Evolutionary conservation across 2,888 invertebrate genomes (phyloP).

Genomic region (Nymphalis c-album): DNA sequence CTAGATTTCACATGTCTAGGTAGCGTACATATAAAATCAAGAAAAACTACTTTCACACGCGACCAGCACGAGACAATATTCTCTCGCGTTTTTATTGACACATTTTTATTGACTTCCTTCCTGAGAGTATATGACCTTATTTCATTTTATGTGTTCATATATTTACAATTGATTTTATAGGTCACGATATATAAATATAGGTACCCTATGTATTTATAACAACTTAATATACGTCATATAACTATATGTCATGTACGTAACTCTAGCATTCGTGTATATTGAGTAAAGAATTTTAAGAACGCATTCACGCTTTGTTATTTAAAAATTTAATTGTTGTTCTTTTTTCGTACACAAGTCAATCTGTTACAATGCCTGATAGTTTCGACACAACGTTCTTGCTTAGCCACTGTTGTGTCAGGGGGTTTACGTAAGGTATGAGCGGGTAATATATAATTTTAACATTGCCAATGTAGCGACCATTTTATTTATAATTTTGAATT

Average conservation of each 20-base stretch:
- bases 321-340: constrained; percentile 9
- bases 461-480: constrained; percentile 48
- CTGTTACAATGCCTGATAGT: constrained; percentile 44
- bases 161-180: not conserved
- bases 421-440: constrained; percentile 69
- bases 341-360: constrained; percentile 16
- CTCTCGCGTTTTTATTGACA: constrained; percentile 41
- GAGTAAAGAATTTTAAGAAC: not conserved
- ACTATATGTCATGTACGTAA: not conserved
- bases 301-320: not conserved
- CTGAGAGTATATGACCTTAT: constrained; percentile 44
- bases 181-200: not conserved
- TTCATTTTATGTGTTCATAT: not conserved
- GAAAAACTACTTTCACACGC: constrained; percentile 76
- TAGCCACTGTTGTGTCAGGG: constrained; percentile 64
- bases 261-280: not conserved
- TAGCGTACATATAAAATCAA: constrained; percentile 49
- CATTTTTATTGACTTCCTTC: constrained; percentile 57
- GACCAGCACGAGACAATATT: constrained; percentile 60
- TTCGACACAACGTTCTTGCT: constrained; percentile 59
- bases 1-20: constrained; percentile 26
- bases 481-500: constrained; percentile 14
- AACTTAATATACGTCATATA: not conserved
- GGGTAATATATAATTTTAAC: constrained; percentile 61
- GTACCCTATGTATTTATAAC: no score